These are phyloP conservation scores for Matsumyia berberina DNA, from an alignment of 2,888 invertebrate genomes.

Conservation along the genomic window DNA sequence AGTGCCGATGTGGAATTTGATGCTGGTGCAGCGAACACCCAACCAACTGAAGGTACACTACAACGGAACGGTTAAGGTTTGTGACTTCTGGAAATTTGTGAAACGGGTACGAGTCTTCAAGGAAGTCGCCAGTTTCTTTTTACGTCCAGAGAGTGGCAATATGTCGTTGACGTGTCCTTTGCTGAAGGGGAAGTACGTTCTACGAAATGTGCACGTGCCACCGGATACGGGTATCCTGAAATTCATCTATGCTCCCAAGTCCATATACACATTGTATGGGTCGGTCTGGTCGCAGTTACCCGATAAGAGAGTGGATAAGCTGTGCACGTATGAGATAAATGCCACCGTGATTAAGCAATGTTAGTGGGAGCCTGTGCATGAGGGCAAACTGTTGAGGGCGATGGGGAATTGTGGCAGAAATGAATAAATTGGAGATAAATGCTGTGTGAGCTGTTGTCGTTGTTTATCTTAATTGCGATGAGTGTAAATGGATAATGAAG, in stretches of 20 bases:
- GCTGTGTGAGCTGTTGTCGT: background rate
- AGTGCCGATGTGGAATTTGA: conserved; percentile 79
- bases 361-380: conserved; percentile 49
- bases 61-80: conserved; percentile 79
- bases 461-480: background rate
- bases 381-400: background rate
- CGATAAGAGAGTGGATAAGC: conserved; percentile 75
- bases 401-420: conserved; percentile 3
- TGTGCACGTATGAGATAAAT: conserved; percentile 80
- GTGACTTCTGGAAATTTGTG: conserved; percentile 80
- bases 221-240: conserved; percentile 79
- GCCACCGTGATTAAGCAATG: conserved; percentile 80
- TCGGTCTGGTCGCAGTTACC: conserved; percentile 77
- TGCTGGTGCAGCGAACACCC: conserved; percentile 77
- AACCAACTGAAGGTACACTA: conserved; percentile 77
- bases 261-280: conserved; percentile 79
- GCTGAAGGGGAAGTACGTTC: conserved; percentile 78
- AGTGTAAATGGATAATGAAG: background rate
- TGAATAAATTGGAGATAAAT: conserved; percentile 52
- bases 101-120: conserved; percentile 79
- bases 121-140: conserved; percentile 78
- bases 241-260: conserved; percentile 80
- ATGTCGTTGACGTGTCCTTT: conserved; percentile 81
- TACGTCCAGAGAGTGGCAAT: conserved; percentile 78
- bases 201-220: conserved; percentile 79